phyloP scores from a whole-genome alignment of 2,113 vertebrate species.

The Charina bottae region DNA sequence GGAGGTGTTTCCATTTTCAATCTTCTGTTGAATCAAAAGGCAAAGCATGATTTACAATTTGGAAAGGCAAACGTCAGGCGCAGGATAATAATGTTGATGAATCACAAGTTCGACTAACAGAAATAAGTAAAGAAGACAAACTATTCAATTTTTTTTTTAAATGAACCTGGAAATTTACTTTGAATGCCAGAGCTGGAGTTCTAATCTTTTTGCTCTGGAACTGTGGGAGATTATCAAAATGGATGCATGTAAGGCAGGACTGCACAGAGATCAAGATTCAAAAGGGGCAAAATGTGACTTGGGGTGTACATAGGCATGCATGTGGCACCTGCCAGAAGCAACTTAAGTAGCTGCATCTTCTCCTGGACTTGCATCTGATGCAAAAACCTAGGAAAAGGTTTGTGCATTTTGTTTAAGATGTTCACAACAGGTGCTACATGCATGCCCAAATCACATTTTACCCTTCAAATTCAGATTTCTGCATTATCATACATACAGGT shows the following conservation, averaged over 20 bases:
- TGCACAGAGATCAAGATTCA: background rate
- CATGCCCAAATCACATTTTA: background rate
- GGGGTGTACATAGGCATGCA: background rate
- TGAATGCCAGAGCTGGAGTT: background rate
- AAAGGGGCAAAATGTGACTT: background rate
- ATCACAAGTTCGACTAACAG: background rate
- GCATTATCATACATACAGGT: background rate
- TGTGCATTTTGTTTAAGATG: background rate
- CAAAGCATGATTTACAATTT: background rate
- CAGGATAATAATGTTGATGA: background rate
- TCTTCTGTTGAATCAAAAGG: background rate
- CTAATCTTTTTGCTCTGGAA: background rate
- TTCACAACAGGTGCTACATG: background rate
- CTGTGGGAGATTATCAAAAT: background rate
- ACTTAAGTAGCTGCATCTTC: background rate
- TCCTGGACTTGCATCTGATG: background rate
- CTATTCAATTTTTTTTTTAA: background rate
- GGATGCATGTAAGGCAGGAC: background rate
- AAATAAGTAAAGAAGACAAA: background rate
- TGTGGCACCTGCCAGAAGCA: background rate
- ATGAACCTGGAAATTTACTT: background rate
- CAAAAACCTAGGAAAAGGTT: background rate
- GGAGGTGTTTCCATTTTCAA: background rate
- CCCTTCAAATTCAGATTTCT: background rate
- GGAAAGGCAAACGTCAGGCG: background rate